These are phyloP conservation scores for Tetrax tetrax DNA, from an alignment of 2,113 vertebrate genomes.

Conservation along the genomic window DNA sequence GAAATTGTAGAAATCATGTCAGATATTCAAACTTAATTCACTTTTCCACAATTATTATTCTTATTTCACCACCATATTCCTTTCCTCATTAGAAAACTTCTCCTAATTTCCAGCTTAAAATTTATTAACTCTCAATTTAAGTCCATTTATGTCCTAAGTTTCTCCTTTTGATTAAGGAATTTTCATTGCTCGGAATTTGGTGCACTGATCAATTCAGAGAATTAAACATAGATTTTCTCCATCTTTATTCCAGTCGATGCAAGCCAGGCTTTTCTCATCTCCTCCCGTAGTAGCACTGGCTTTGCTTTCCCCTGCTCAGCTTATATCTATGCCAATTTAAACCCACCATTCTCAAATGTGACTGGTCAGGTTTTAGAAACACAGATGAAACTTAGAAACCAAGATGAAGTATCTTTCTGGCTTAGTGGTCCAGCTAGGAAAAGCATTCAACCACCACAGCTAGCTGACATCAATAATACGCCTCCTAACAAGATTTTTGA, in stretches of 20 bases:
- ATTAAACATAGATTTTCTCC: background rate
- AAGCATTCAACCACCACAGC: background rate
- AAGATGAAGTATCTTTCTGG: background rate
- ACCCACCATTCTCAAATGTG: background rate
- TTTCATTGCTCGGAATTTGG: background rate
- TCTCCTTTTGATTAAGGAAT: background rate
- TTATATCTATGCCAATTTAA: background rate
- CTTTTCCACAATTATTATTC: background rate
- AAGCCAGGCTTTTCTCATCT: background rate
- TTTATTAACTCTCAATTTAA: background rate
- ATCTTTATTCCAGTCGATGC: background rate
- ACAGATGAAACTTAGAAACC: background rate
- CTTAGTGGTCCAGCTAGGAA: background rate
- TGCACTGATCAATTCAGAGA: background rate
- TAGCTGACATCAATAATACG: background rate
- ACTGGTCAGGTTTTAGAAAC: background rate
- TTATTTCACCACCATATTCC: background rate
- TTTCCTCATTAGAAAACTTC: background rate
- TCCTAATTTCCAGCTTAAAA: background rate
- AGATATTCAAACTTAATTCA: background rate
- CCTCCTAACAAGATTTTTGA: background rate
- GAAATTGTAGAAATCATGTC: background rate
- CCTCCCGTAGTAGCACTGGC: background rate
- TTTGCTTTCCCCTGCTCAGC: background rate
- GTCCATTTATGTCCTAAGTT: background rate